Base-by-base conservation (phyloP, 2,797 vertebrate species). In the Scarus forsteni region DNA sequence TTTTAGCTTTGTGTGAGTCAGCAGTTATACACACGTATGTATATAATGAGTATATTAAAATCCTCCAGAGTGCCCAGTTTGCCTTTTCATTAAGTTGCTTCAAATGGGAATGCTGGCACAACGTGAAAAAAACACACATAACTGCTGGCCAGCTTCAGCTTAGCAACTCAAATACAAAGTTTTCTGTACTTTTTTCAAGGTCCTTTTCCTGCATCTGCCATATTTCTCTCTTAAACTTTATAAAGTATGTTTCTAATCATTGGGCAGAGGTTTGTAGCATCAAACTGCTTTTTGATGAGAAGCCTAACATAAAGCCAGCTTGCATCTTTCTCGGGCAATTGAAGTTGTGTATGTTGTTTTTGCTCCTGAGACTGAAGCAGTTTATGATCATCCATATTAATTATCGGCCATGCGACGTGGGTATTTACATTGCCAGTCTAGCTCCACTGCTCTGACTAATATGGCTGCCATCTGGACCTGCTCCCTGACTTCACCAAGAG, bases 351-450 rank as follows among this genome's bases (percentile, higher is more conserved):
- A 84, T 60, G 53, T 50, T 52, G 50, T 80, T 77, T 52, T 73
- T 79, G 66, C 79, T 80, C 68, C 58, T 60, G 34, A 36, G 76
- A 79, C 72, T 54, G 44, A 79, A 69, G 19, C 42, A 46, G 56
- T 77, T 84, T 85, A 53, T 75, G 70, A 83, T 91, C 79, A 93
- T 93, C 78, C 75, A 81, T 90, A 89, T 92, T 73, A 89, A 89
- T 93, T 90, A 90, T 66, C 83, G 73, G 69, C 62, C 66, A 66
- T 86, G 83, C 90, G 84, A 88, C 80, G 80, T 36, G 79, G 69
- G 75, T 72, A 81, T 89, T 85, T 90, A 84, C 79, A 78, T 81
- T 79, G 72, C 83, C 75, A 85, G 70, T 59, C 57, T 71, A 51
- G 68, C 80, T 82, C 36, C 39, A 49, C 43, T 46, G 66, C 58